Conservation (phyloP, 2,797 vertebrate species). For the Enteromius fasciolatus region DNA sequence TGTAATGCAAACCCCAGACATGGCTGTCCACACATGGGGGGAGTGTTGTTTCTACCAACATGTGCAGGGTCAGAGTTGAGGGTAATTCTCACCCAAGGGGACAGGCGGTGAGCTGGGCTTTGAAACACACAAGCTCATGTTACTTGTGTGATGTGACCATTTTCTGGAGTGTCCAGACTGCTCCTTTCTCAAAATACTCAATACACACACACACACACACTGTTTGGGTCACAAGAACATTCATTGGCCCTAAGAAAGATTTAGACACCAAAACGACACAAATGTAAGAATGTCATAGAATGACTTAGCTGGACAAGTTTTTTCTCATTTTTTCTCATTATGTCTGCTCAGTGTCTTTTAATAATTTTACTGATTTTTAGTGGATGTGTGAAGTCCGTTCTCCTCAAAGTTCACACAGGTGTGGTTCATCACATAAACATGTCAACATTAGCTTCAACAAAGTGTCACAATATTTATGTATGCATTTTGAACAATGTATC, state of each 20-base stretch:
- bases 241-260: not conserved
- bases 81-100: conserved; percentile 67
- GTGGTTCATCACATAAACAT: not conserved
- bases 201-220: not conserved
- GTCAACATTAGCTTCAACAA: not conserved
- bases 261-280: not conserved
- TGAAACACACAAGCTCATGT: conserved; percentile 66
- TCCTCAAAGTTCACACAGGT: not conserved
- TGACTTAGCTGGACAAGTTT: not conserved
- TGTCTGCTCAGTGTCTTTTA: not conserved
- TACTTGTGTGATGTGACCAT: conserved; percentile 52
- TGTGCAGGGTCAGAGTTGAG: conserved; percentile 65
- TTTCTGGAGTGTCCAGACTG: conserved; percentile 24
- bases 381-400: not conserved
- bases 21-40: conserved; percentile 27
- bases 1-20: conserved; percentile 44
- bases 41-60: conserved; percentile 43
- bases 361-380: not conserved
- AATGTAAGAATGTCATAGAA: not conserved
- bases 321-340: not conserved
- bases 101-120: conserved; percentile 63
- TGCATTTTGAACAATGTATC: not conserved
- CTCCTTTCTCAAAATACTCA: not conserved
- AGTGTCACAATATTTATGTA: not conserved
- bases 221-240: not conserved